Evolutionary conservation across 2,888 invertebrate species (phyloP), one percentile per base, ranked within the genome.

Genomic region (Dicyrtomina minuta): DNA sequence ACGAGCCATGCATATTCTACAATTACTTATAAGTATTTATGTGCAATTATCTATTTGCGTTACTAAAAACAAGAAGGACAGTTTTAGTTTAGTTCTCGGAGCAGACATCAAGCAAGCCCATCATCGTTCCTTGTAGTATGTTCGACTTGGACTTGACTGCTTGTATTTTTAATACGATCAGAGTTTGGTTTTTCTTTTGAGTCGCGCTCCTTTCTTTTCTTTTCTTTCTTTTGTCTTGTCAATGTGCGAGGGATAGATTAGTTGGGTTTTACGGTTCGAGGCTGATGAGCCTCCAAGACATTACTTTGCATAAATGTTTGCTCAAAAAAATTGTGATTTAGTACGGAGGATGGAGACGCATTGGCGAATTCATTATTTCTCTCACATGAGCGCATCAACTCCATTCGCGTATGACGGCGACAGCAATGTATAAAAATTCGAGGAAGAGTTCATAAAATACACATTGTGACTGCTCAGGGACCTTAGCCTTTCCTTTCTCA

Each of bases 151-250:
- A n/a, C n/a, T n/a, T n/a, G n/a, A n/a, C n/a, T n/a, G n/a, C n/a
- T n/a, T n/a, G n/a, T n/a, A 33, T 1, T 26, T 33, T 33, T 56
- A 33, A 12, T 56, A 27, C 33, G 56, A 56, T 56, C 56, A 27
- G n/a, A 8, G 56, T 56, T 56, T 56, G 15, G 17, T 56, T 56
- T 56, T 56, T 56, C 5, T 12, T 56, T 56, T 26, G 6, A 27
- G 56, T 56, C 56, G 27, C 8, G 6, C 3, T 49, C 17, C 55
- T 55, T 55, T 56, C 56, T 17, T 56, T 56, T 49, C 17, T 62
- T n/a, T 62, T 62, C 33, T 33, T 49, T 51, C 33, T 33, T 49
- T 51, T 62, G 46, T 10, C 49, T 62, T 26, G n/a, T 44, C 24
- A 43, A 60, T 39, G 43, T 44, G 43, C n/a, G 41, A 43, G 6